Conservation (phyloP, 2,888 invertebrate species). For the Heliconius hortense region DNA sequence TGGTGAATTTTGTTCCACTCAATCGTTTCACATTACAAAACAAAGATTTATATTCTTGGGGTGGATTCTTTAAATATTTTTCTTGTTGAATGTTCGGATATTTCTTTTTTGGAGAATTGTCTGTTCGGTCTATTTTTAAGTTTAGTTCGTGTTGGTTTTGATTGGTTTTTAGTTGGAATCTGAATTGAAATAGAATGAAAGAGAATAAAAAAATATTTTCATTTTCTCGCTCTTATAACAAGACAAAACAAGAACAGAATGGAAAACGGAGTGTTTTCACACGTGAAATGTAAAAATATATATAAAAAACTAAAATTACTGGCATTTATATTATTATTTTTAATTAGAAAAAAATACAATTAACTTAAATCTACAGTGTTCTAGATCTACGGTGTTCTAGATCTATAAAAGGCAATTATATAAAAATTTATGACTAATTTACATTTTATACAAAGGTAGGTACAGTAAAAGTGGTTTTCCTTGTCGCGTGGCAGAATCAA, state of each 20-base stretch:
- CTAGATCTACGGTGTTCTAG: too few species aligned
- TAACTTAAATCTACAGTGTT: too few species aligned
- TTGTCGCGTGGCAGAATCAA: slow-evolving; percentile 34
- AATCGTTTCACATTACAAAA: slow-evolving; percentile 31
- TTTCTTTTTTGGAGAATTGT: neutral
- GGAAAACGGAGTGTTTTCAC: too few species aligned
- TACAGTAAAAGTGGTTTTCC: slow-evolving; percentile 39
- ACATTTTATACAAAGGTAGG: slow-evolving; percentile 14
- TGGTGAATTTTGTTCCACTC: slow-evolving; percentile 35
- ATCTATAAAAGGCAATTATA: neutral
- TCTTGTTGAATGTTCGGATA: neutral
- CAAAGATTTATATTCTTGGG: slow-evolving; percentile 13
- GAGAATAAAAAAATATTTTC: too few species aligned
- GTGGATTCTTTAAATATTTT: slow-evolving; percentile 3
- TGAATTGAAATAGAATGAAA: too few species aligned
- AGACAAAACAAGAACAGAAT: too few species aligned
- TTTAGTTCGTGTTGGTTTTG: neutral
- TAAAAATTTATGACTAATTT: slow-evolving; percentile 3
- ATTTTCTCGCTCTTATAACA: too few species aligned
- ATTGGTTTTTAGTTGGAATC: neutral
- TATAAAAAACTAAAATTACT: too few species aligned
- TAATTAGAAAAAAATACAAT: too few species aligned
- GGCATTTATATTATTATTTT: too few species aligned
- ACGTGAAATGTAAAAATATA: too few species aligned
- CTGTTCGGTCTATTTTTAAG: neutral